Conservation (phyloP, 2,113 vertebrate genomes). For the Eulacestoma nigropectus region DNA sequence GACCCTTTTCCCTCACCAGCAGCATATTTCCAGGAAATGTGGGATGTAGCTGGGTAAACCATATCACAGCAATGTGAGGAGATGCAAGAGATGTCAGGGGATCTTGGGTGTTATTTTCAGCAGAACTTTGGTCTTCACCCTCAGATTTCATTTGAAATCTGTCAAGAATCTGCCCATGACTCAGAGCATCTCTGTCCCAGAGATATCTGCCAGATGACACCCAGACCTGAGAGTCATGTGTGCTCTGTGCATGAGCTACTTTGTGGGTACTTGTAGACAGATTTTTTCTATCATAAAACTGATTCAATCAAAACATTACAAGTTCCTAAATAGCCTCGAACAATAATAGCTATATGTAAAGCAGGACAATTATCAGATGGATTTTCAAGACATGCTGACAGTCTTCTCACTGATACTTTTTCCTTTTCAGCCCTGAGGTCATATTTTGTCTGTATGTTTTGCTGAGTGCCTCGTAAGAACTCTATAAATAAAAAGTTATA, state of each 20-base stretch:
- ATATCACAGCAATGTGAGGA: background rate
- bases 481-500: conserved; percentile 50
- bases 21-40: background rate
- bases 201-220: background rate
- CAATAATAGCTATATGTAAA: background rate
- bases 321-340: background rate
- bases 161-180: background rate
- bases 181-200: background rate
- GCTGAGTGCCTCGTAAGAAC: background rate
- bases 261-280: background rate
- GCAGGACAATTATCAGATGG: background rate
- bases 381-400: background rate
- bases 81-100: background rate
- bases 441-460: conserved; percentile 44
- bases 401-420: background rate
- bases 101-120: background rate
- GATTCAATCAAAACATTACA: background rate
- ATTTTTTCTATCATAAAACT: background rate
- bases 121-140: no score
- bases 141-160: no score
- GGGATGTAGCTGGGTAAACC: background rate
- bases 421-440: background rate
- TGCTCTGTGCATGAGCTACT: background rate
- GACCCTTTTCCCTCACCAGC: background rate
- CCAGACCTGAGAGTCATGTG: background rate